phyloP scores from a whole-genome alignment of 2,888 invertebrate genomes.

The Eristalis tenax region DNA sequence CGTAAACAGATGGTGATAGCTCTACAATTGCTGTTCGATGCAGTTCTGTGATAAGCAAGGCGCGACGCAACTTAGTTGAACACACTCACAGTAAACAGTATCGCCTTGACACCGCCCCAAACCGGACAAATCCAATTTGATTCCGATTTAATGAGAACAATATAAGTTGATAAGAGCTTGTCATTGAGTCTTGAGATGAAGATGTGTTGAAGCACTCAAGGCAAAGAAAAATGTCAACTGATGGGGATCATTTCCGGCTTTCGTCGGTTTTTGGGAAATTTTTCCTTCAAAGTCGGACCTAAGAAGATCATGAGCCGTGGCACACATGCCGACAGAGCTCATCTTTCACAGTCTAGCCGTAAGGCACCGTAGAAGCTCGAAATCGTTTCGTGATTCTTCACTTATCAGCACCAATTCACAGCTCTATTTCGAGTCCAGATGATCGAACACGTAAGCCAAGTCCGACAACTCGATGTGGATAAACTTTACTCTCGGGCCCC shows the following conservation, averaged over 20 bases:
- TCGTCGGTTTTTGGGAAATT: background rate
- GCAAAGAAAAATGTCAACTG: background rate
- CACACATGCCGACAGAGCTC: too few relatives aligned
- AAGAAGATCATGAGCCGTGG: too few relatives aligned
- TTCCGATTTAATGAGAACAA: background rate
- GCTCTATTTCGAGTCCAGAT: constrained; percentile 29
- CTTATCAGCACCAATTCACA: constrained; percentile 47
- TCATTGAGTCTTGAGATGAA: background rate
- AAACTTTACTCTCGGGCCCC: background rate
- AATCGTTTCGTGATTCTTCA: constrained; percentile 9
- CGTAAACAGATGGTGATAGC: constrained; percentile 17
- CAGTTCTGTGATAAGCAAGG: constrained; percentile 14
- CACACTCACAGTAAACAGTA: constrained; percentile 15
- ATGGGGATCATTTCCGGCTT: background rate
- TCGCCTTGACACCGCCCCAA: constrained; percentile 30
- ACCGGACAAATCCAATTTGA: constrained; percentile 49
- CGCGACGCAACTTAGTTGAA: background rate
- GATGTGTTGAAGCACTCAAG: background rate
- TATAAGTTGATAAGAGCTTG: background rate
- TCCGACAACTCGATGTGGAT: background rate
- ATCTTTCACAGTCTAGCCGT: background rate
- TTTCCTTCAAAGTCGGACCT: background rate
- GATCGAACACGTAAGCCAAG: background rate
- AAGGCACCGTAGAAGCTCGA: background rate
- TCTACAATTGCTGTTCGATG: constrained; percentile 17